A percentile compares a stretch with the other conserved stretches of the same genome.
Evolutionary conservation across 1,140 invertebrate species (phyloP).

Genomic region (Babylonia areolata): DNA sequence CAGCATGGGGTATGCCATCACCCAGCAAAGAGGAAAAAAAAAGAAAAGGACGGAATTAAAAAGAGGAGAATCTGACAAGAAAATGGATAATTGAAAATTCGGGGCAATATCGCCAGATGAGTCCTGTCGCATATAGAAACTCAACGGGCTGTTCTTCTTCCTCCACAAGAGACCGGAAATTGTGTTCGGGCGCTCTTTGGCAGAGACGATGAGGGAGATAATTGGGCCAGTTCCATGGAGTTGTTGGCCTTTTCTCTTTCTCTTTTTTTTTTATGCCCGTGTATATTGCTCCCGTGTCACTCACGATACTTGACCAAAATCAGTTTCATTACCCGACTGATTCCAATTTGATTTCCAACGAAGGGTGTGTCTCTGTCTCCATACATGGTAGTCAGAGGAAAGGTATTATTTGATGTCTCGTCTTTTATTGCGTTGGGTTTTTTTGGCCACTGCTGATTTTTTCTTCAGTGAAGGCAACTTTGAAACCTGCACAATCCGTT

Average conservation of each 20-base stretch:
- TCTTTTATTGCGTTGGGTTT: slow-evolving; percentile 31
- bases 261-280: no score
- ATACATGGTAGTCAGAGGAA: background rate
- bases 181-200: slow-evolving; percentile 21
- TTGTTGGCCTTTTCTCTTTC: background rate
- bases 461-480: no score
- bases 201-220: background rate
- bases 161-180: slow-evolving; percentile 26
- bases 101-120: slow-evolving; percentile 36
- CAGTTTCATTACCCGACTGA: slow-evolving; percentile 38
- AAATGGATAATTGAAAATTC: slow-evolving; percentile 38
- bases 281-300: background rate
- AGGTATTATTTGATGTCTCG: no score
- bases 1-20: background rate
- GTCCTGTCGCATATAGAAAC: slow-evolving; percentile 32
- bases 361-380: background rate
- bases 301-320: slow-evolving; percentile 28
- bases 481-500: no score
- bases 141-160: background rate
- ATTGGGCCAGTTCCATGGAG: background rate
- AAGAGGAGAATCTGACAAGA: slow-evolving; percentile 36
- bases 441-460: background rate
- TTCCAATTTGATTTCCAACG: slow-evolving; percentile 27
- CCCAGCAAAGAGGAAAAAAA: background rate
- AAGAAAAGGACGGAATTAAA: background rate